These are phyloP conservation scores for Megamerina dolium DNA, from an alignment of 2,888 invertebrate genomes.

Conservation along the genomic window DNA sequence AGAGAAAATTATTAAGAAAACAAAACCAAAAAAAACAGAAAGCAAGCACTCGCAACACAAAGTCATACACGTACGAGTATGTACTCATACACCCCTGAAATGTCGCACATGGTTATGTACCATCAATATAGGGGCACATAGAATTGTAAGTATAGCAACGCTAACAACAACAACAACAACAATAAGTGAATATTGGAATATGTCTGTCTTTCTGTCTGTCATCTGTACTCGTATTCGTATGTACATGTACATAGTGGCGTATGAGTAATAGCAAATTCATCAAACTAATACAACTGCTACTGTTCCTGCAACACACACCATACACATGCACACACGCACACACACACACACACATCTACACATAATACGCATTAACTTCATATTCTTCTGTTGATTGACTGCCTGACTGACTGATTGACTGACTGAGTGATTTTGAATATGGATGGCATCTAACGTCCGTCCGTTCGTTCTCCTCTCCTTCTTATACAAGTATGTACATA, in stretches of 20 bases:
- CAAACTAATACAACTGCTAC: too few relatives aligned
- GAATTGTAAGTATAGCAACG: not conserved
- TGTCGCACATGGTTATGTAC: not conserved
- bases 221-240: too few relatives aligned
- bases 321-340: not conserved
- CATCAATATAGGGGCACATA: not conserved
- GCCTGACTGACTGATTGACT: too few relatives aligned
- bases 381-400: too few relatives aligned
- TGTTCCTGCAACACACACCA: conserved; percentile 6
- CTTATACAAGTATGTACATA: not conserved
- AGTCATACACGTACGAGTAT: not conserved
- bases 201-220: too few relatives aligned
- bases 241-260: too few relatives aligned
- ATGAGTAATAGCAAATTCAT: too few relatives aligned
- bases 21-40: too few relatives aligned
- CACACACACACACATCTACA: conserved; percentile 5
- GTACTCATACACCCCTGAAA: conserved; percentile 6
- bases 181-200: too few relatives aligned
- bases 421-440: conserved; percentile 1
- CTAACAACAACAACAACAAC: conserved; percentile 2
- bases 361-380: too few relatives aligned
- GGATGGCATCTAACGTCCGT: not conserved
- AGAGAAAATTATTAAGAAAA: too few relatives aligned
- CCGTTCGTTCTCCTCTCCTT: not conserved
- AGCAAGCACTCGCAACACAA: too few relatives aligned